These are phyloP conservation scores for Lordiphosa stackelbergi DNA, from an alignment of 1,140 invertebrate genomes.

Conservation along the genomic window DNA sequence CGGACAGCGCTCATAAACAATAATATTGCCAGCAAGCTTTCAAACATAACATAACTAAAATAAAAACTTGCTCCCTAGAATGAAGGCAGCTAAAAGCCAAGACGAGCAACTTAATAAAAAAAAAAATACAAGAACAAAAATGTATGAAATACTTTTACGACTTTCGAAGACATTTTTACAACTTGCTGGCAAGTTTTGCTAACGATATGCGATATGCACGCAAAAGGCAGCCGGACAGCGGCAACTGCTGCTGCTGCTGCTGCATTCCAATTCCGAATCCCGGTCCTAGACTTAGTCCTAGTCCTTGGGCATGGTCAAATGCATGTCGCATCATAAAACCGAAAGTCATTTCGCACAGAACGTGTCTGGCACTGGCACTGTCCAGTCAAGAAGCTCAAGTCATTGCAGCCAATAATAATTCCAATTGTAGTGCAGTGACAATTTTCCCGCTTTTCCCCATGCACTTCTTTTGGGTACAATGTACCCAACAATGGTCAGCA, in stretches of 20 bases:
- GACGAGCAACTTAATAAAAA: constrained; percentile 66
- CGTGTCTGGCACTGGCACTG: constrained; percentile 47
- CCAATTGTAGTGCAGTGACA: constrained; percentile 74
- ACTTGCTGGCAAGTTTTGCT: constrained; percentile 68
- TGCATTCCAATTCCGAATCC: constrained; percentile 27
- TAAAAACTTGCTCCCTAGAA: constrained; percentile 29
- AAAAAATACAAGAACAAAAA: constrained; percentile 63
- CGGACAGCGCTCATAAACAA: constrained; percentile 71
- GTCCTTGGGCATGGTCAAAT: constrained; percentile 52
- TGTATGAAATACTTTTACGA: constrained; percentile 76
- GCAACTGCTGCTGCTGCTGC: constrained; percentile 7
- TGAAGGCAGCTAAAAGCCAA: constrained; percentile 12
- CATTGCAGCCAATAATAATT: constrained; percentile 76
- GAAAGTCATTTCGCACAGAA: constrained; percentile 73
- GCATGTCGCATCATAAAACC: constrained; percentile 75
- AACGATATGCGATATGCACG: constrained; percentile 72
- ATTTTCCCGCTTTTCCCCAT: constrained; percentile 46
- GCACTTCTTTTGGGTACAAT: constrained; percentile 61
- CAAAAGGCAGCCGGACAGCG: constrained; percentile 8
- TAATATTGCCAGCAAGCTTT: constrained; percentile 59
- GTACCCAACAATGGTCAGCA: constrained; percentile 72
- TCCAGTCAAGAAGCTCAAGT: constrained; percentile 70
- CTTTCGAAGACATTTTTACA: constrained; percentile 76
- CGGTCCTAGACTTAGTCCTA: constrained; percentile 18
- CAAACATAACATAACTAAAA: constrained; percentile 33